Evolutionary conservation across 2,797 vertebrate species (phyloP), one percentile per base, ranked within the genome.

Genomic region (Lutjanus campechanus): DNA sequence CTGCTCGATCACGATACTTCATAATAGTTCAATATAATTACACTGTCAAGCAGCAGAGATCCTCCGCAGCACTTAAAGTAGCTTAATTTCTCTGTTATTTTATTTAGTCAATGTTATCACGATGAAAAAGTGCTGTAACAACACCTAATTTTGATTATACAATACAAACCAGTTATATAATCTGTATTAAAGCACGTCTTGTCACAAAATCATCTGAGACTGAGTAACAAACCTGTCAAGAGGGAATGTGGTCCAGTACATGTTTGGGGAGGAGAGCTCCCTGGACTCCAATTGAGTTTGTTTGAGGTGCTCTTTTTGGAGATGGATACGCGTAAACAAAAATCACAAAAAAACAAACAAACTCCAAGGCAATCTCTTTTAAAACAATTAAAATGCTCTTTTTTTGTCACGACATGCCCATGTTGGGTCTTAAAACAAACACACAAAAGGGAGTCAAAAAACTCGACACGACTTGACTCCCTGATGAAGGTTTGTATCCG

Each of bases 1-100:
- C 82, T 61, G 60, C 62, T 82, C 13, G 4, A 82, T 81, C 25
- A 59, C 25, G 74, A 65, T 67, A 56, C 74, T 77, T 73, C 53
- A 82, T 73, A 76, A 80, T 64, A 66, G 53, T 73, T 63, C 55
- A 58, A 43, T 80, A 46, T 69, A 68, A 82, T 73, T 78, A 69
- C 7, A 47, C 46, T 63, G 66, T 72, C 68, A 72, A 12, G 17
- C 56, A 60, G 73, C 2, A 43, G 13, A 56, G 81, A 55, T 73
- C 41, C 43, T 64, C 25, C 15, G 25, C 43, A 17, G 61, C 46
- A 74, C 53, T 50, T 59, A 17, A 64, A 76, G 22, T 29, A 51
- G 63, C 25, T 80, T 49, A 4, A 55, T 56, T 49, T 69, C 55
- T 54, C 1, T 47, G 22, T 58, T 36, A 50, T 46, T 56, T 46